These are phyloP conservation scores for Nesogale talazaci DNA, from an alignment of 2,113 vertebrate genomes.

Conservation along the genomic window DNA sequence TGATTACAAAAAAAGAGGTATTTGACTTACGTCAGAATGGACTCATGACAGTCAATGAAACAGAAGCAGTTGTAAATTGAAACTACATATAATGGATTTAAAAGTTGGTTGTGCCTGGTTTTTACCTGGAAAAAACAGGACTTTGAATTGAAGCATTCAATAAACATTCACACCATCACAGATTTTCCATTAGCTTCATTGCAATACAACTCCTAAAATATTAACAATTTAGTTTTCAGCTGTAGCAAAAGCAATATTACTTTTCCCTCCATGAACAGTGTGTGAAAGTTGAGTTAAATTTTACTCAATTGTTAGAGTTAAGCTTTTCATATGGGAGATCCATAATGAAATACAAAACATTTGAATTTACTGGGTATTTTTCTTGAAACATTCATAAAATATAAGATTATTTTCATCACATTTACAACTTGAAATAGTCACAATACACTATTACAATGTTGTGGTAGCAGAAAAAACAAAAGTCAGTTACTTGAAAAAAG, in stretches of 20 bases:
- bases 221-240: conserved; percentile 61
- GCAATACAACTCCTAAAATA: background rate
- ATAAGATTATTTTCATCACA: conserved; percentile 65
- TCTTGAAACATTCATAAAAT: conserved; percentile 62
- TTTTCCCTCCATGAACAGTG: conserved; percentile 27
- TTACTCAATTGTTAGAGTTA: conserved; percentile 41
- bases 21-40: background rate
- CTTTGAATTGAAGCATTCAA: conserved; percentile 57
- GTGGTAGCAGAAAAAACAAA: background rate
- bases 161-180: conserved; percentile 13
- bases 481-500: background rate
- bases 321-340: conserved; percentile 39
- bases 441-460: conserved; percentile 18
- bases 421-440: conserved; percentile 47
- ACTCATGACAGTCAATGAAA: background rate
- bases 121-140: conserved; percentile 51
- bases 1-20: background rate
- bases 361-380: conserved; percentile 62
- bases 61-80: background rate
- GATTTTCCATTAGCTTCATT: conserved; percentile 60
- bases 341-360: conserved; percentile 41
- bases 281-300: conserved; percentile 50
- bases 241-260: conserved; percentile 53
- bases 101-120: conserved; percentile 10
- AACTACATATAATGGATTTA: conserved; percentile 11